A percentile compares a stretch with the other conserved stretches of the same genome.
phyloP scores from a whole-genome alignment of 2,888 invertebrate species.

The Drosophila incognita region DNA sequence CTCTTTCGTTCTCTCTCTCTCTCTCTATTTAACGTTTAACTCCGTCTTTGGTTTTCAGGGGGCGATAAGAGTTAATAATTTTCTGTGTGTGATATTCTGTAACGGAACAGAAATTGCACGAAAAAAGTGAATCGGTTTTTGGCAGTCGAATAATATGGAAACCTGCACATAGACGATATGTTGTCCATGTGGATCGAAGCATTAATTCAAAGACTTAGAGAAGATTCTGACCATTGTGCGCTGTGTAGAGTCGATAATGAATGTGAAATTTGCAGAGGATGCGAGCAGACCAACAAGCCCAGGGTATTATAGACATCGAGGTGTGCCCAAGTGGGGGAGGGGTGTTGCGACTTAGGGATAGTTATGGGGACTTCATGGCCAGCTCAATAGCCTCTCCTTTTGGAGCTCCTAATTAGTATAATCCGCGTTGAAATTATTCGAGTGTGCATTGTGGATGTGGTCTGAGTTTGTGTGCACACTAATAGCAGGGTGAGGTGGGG shows the following conservation, averaged over 20 bases:
- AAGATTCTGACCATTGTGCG: conserved; percentile 45
- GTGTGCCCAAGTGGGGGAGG: not conserved
- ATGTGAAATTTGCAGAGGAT: conserved; percentile 66
- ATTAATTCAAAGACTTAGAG: not conserved
- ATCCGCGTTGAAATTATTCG: conserved; percentile 81
- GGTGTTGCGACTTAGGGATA: conserved; percentile 36
- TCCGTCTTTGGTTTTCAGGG: not conserved
- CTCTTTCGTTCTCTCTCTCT: not conserved
- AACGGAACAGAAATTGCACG: not conserved
- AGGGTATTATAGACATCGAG: not conserved
- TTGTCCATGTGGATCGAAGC: not conserved
- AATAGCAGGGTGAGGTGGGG: not conserved
- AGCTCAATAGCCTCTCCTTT: conserved; percentile 41
- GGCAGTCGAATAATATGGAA: not conserved
- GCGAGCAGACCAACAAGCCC: conserved; percentile 25
- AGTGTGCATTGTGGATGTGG: conserved; percentile 69
- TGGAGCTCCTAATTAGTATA: conserved; percentile 81
- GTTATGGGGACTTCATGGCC: conserved; percentile 36
- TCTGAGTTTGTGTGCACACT: conserved; percentile 26
- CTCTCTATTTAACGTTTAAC: not conserved
- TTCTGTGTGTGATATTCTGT: not conserved
- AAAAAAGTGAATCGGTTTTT: not conserved
- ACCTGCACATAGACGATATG: not conserved
- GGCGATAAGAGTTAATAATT: not conserved
- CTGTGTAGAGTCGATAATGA: conserved; percentile 62